Evolutionary conservation across 2,113 vertebrate species (phyloP), one percentile per base, ranked within the genome.

Genomic region (Garra rufa): DNA sequence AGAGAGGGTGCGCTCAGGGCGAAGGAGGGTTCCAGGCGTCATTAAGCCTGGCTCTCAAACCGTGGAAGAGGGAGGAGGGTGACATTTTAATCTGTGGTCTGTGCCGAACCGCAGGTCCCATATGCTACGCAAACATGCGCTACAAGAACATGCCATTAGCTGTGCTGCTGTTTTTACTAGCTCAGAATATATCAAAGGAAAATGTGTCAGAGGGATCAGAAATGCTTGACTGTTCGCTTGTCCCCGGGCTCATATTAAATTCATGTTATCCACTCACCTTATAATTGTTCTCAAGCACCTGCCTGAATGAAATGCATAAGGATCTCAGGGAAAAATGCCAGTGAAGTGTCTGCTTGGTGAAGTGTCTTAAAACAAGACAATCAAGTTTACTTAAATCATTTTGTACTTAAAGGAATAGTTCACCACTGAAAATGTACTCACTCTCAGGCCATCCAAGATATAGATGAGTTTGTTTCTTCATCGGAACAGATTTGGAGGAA

Each of bases 21-120:
- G 75, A 76, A 28, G 19, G 55, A 82, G 43, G 76, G 57, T 61
- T 63, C 65, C 75, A 77, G 63, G 43, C 11, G 6, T 86, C 83
- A 69, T 88, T 74, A 73, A 55, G 28, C 70, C 65, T 15, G 0
- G 52, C 19, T 65, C 50, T 77, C 55, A 75, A 50, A 46, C 4
- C 21, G 10, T 73, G 26, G 46, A 41, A 44, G 38, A n/a, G 30
- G n/a, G n/a, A 46, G 74, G 57, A 28, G 69, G 24, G 28, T 87
- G 83, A 85, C 81, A 67, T 76, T 81, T 87, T 83, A 89, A 87
- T 85, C 69, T 61, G 52, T 28, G 85, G 76, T 76, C 71, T 84
- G 71, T 73, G 69, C 69, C 48, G 44, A 41, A 50, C 67, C 34
- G 19, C 57, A 24, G 30, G 28, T 43, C 38, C 59, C n/a, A 15